Conservation (phyloP, 2,888 invertebrate genomes). For the Pristionchus fissidentatus region DNA sequence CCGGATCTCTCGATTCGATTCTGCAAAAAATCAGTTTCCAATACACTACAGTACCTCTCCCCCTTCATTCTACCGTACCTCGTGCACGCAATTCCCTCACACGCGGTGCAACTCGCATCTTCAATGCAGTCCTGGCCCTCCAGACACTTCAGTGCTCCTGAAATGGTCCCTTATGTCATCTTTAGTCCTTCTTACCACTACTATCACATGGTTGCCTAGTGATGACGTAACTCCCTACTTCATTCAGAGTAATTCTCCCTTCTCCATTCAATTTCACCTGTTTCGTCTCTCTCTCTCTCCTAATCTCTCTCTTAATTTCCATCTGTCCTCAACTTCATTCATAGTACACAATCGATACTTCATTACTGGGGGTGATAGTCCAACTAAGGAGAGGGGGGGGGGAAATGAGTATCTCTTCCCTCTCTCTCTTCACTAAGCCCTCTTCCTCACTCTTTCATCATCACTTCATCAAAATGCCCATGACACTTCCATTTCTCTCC, state of each 20-base stretch:
- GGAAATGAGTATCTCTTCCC: constrained; percentile 32
- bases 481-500: constrained; percentile 5
- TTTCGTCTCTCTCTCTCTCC: constrained; percentile 10
- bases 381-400: constrained; percentile 49
- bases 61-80: neutral
- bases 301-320: constrained; percentile 48
- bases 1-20: constrained; percentile 56
- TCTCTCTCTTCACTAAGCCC: constrained; percentile 24
- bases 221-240: neutral
- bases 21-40: constrained; percentile 1
- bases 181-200: neutral
- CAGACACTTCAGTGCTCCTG: constrained; percentile 59
- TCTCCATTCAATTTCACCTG: constrained; percentile 25
- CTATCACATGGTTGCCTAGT: neutral
- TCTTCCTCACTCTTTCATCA: constrained; percentile 10
- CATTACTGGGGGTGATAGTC: constrained; percentile 46
- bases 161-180: constrained; percentile 36
- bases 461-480: constrained; percentile 12
- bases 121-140: constrained; percentile 63
- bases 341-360: constrained; percentile 49
- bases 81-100: constrained; percentile 53
- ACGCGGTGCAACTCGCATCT: constrained; percentile 59
- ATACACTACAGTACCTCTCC: neutral
- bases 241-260: neutral
- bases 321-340: neutral